A percentile compares a stretch with the other conserved stretches of the same genome.
Conservation (phyloP, 2,797 vertebrate species). For the Brachyrhaphis roseni region DNA sequence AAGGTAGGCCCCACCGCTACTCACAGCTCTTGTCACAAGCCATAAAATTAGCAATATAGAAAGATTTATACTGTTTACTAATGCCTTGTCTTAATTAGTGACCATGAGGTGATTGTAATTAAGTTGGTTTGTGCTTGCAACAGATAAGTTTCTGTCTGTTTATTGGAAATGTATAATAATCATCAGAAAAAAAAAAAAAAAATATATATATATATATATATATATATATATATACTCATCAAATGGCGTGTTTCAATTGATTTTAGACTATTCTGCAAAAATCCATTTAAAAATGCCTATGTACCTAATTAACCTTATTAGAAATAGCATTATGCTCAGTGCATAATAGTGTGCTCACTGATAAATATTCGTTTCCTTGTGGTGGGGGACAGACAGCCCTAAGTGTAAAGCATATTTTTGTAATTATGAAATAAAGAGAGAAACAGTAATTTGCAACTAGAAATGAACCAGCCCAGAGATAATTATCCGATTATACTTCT, state of each 20-base stretch:
- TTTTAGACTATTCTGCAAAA: background rate
- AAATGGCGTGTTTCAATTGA: background rate
- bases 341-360: background rate
- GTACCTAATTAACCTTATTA: background rate
- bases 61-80: constrained; percentile 6
- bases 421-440: background rate
- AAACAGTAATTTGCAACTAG: background rate
- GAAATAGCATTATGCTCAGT: background rate
- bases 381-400: background rate
- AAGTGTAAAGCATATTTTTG: background rate
- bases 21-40: constrained; percentile 21
- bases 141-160: background rate
- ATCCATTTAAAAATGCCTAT: background rate
- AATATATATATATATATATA: too few species aligned
- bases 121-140: background rate
- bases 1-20: constrained; percentile 81
- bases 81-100: background rate
- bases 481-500: background rate
- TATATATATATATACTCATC: background rate
- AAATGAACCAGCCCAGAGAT: background rate
- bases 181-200: background rate
- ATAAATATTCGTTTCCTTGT: background rate
- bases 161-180: background rate
- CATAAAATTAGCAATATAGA: constrained; percentile 27
- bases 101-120: background rate